Evolutionary conservation across 2,113 vertebrate genomes (phyloP), one percentile per base, ranked within the genome.

Genomic region (Psittacula cyanocephala): DNA sequence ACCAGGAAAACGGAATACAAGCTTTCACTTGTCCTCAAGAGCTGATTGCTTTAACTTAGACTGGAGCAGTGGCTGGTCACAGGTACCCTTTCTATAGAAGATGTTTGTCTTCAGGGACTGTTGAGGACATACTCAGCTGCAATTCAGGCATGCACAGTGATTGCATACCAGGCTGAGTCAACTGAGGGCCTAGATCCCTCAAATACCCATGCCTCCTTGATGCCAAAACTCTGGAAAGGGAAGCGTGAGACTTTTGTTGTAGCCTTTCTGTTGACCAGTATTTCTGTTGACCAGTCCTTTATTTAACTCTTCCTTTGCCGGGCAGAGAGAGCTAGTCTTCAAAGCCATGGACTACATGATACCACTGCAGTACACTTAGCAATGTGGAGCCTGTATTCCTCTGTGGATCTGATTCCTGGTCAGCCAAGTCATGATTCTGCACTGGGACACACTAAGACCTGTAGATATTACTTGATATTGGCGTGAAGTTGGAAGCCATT

Each of bases 221-320:
- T 37, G 7, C 10, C 49, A 67, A 33, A 74, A 29, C 19, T 77
- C 13, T 74, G 31, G 46, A 71, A 43, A 25, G 10, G 14, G 25
- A 47, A 46, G 28, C 1, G 0, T 50, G 37, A 64, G 17, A 3
- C 19, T 88, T 87, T 22, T 50, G 25, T 35, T 1, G 0, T 24
- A 76, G 55, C 4, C 22, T 59, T 91, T 37, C 12, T 43, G 0
- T 46, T 87, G 50, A 41, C 7, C 8, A 2, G 46, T 52, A 7
- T 3, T 60, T 9, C 17, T 43, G 37, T 37, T 37, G 37, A 37
- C 37, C 37, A 35, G 50, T 14, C 28, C 17, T 70, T 89, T 57
- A 62, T 4, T 70, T 55, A 88, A 50, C 39, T 53, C 8, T 53
- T 43, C 13, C 8, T 92, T 64, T 77, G 13, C 9, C 35, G 15